Conservation (phyloP, 2,113 vertebrate genomes). For the Anseranas semipalmata region DNA sequence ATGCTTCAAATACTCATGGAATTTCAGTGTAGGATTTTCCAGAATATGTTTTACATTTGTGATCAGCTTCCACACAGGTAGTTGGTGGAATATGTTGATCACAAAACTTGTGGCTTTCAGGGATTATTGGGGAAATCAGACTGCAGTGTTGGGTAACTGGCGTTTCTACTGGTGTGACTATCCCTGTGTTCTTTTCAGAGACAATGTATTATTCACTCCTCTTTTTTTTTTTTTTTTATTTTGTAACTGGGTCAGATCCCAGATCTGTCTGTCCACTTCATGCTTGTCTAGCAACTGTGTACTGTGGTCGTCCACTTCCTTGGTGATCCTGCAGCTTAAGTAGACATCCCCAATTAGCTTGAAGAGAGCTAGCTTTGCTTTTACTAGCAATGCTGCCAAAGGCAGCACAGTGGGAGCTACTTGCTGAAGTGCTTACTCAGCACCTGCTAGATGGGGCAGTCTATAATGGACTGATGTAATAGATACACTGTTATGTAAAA, state of each 20-base stretch:
- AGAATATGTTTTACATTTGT: not conserved
- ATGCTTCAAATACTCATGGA: not conserved
- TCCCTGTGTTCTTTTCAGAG: not conserved
- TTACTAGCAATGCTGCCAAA: rapidly evolving
- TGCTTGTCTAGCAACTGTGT: not conserved
- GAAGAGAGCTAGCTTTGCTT: not conserved
- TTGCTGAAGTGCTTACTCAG: not conserved
- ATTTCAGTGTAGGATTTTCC: not conserved
- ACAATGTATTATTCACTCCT: not conserved
- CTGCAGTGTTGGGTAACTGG: not conserved
- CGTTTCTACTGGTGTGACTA: not conserved
- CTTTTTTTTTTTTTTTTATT: not conserved
- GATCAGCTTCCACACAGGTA: not conserved
- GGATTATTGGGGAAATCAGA: not conserved
- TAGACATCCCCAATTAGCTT: not conserved
- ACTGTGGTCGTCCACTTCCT: rapidly evolving
- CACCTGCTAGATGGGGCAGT: not conserved
- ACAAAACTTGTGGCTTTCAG: not conserved
- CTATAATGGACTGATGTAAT: not conserved
- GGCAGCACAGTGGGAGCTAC: not conserved
- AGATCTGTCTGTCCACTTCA: not conserved
- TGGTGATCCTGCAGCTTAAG: not conserved
- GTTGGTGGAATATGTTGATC: not conserved
- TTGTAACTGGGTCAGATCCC: rapidly evolving
- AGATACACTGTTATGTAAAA: not conserved